Conservation (phyloP, 2,113 vertebrate species). For the Sprattus sprattus region DNA sequence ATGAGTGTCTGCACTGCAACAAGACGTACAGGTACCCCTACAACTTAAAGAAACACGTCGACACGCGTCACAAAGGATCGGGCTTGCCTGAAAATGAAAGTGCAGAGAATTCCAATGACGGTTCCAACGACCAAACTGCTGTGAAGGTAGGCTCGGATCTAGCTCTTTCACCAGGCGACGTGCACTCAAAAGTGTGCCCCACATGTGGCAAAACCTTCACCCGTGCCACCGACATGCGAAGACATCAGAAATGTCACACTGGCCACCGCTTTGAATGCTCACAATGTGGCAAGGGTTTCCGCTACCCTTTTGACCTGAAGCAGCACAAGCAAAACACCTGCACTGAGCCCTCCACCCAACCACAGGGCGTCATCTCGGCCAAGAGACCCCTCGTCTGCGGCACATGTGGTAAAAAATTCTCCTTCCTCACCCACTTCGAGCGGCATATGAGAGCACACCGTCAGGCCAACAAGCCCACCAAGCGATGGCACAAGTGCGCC, state of each 20-base stretch:
- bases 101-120: background rate
- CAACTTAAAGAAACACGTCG: background rate
- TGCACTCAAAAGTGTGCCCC: slow-evolving; percentile 15
- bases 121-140: background rate
- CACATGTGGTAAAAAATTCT: background rate
- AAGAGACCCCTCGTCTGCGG: background rate
- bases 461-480: background rate
- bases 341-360: background rate
- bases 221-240: background rate
- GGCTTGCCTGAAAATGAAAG: background rate
- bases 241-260: slow-evolving; percentile 14
- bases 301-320: background rate
- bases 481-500: background rate
- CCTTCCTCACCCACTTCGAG: background rate
- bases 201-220: background rate
- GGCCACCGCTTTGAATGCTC: slow-evolving; percentile 26
- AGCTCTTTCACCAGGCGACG: background rate
- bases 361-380: background rate
- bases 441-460: background rate
- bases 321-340: background rate
- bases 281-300: background rate
- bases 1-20: background rate
- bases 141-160: background rate
- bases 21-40: background rate
- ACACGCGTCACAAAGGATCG: background rate